Percentiles rank a stretch among this genome's conserved stretches.
These are phyloP conservation scores for Drosophila setifemur DNA, from an alignment of 1,140 invertebrate genomes.

Conservation along the genomic window DNA sequence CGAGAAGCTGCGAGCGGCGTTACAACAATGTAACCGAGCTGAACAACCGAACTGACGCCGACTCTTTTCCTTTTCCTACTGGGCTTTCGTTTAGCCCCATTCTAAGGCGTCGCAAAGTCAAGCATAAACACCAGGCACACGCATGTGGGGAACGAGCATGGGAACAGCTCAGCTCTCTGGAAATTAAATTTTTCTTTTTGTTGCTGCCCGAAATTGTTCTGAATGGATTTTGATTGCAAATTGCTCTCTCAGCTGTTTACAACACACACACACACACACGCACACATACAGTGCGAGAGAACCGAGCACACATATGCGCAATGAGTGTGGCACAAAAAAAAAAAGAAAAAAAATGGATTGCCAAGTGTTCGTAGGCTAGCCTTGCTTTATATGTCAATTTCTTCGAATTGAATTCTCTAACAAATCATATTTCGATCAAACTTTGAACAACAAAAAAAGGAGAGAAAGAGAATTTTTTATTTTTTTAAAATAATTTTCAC, in stretches of 20 bases:
- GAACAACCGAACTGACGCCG: slow-evolving; percentile 4
- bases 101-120: neutral
- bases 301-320: slow-evolving; percentile 1
- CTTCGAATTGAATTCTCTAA: no score
- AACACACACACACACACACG: slow-evolving; percentile 24
- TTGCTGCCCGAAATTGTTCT: slow-evolving; percentile 32
- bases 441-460: no score
- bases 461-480: no score
- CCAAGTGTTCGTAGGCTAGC: neutral
- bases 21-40: slow-evolving; percentile 12
- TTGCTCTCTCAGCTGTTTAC: slow-evolving; percentile 66
- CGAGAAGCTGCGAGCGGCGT: slow-evolving; percentile 23
- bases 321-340: slow-evolving; percentile 16
- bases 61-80: slow-evolving; percentile 1
- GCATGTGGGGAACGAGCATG: neutral
- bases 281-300: slow-evolving; percentile 9
- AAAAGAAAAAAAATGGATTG: no score
- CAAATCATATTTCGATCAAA: no score
- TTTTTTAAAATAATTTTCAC: neutral
- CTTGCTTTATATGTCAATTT: no score
- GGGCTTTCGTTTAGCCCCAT: slow-evolving; percentile 1
- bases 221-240: slow-evolving; percentile 43
- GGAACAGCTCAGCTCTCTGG: slow-evolving; percentile 7
- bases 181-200: slow-evolving; percentile 41
- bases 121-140: slow-evolving; percentile 4